Base-by-base conservation (phyloP, 2,888 invertebrate genomes). In the Pilophorus perplexus region DNA sequence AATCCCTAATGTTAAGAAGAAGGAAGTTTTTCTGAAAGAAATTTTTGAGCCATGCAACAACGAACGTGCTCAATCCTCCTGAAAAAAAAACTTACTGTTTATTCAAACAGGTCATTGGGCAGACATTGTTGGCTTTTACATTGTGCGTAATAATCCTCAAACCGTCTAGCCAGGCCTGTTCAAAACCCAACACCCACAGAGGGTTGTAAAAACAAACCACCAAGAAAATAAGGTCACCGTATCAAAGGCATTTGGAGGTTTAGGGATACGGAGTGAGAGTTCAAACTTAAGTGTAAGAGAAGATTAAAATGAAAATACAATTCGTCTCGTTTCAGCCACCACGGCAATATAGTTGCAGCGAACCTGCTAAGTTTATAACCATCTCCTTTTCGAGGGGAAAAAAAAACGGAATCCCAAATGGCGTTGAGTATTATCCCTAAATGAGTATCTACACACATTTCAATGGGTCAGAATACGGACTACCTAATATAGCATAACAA, bases 91-190 rank as follows among this genome's bases (percentile, higher is more conserved):
- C 96, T 93, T 88, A 99, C 98, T 99, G 98, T 84, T 99, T 99
- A 82, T 91, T 93, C 74, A 99, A 87, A 81, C 95, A 94, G 75
- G 95, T 97, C 89, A 95, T 92, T 66, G 99, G 97, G 80, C 97
- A 98, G 75, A 96, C 88, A 84, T 99, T 98, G 85, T 95, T 96
- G 75, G 95, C 95, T 84, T 97, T 98, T 76, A 93, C 94, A 83
- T 97, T 98, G 84, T 96, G 95, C 71, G 98, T 95, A 78, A 98
- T 93, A 80, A 85, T 85, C 80, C 97, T 85, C 75, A 99, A 84
- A 72, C 90, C 93, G 78, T 92, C 89, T 82, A 96, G 86, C 98
- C 98, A 99, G 77, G 86, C 88, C 96, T 97, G 85, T 70, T 55
- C 55, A 55, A 50, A 62, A 62, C 62, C 62, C 62, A 62, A 62